phyloP scores from a whole-genome alignment of 2,113 vertebrate species.

The Atherinomorus stipes region DNA sequence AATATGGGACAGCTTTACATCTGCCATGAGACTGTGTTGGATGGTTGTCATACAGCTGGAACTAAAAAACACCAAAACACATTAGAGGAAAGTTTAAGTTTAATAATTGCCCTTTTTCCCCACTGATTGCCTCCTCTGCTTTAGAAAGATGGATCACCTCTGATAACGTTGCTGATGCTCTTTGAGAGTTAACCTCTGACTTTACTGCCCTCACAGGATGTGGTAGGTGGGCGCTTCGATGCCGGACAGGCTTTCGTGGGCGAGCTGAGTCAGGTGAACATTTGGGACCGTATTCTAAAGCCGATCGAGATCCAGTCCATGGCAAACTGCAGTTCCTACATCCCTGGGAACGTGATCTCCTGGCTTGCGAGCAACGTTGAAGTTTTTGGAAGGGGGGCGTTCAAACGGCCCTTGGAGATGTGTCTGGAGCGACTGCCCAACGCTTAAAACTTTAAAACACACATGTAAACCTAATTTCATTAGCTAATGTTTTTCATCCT shows the following conservation, averaged over 20 bases:
- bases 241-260: conserved; percentile 98
- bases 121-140: neutral
- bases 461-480: conserved; percentile 3
- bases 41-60: too few species aligned
- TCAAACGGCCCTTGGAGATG: conserved; percentile 90
- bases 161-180: conserved; percentile 8
- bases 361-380: conserved; percentile 94
- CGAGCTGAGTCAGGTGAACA: conserved; percentile 97
- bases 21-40: too few species aligned
- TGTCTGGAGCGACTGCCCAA: conserved; percentile 92
- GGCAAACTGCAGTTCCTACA: conserved; percentile 93
- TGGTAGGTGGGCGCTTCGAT: conserved; percentile 95
- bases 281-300: conserved; percentile 95
- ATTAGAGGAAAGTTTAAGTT: conserved; percentile 16
- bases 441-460: conserved; percentile 85
- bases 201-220: conserved; percentile 85
- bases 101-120: conserved; percentile 6
- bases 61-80: neutral
- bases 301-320: conserved; percentile 89
- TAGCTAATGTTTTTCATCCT: conserved; percentile 15
- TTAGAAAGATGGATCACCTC: conserved; percentile 23
- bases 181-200: conserved; percentile 36
- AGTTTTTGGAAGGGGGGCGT: conserved; percentile 91
- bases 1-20: too few species aligned
- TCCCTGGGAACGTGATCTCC: conserved; percentile 93